Base-by-base conservation (phyloP, 2,797 vertebrate genomes). In the Threskiornis aethiopicus region DNA sequence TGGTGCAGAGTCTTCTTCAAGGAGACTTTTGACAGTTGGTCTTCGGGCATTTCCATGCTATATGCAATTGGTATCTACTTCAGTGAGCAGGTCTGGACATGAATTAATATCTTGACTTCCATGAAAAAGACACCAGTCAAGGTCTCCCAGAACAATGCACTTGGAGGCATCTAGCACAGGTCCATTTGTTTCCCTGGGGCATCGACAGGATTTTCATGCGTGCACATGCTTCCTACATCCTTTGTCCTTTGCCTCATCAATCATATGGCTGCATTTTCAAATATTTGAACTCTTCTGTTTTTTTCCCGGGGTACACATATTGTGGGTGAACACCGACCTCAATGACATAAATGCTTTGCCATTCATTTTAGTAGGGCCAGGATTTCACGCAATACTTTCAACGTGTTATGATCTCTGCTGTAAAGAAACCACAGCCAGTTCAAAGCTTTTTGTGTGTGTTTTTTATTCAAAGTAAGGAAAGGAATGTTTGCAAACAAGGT, bases 401-500 rank as follows among this genome's bases (percentile, higher is more conserved):
- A 13, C 13, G 6, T 42, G 42, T 81, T 76, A 55, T 39, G 22
- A 76, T 39, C 39, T 85, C 8, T 95, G 82, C 35, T 91, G 33
- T n/a, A 72, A 37, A 92, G 87, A 96, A 62, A 93, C 65, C 7
- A n/a, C 65, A 19, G 76, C 76, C 21, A 91, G 77, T 49, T 98
- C 77, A 91, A 87, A 76, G 80, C 22, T 82, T 2, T 94, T 90
- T 77, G 2, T 37, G 16, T 44, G 77, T 93, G 79, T 54, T 96
- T 64, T 97, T 93, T 26, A 55, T 65, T 51, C 79, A 95, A 87
- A 51, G n/a, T 35, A 13, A 3, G 1, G 31, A 89, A n/a, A 29
- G 4, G 1, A 96, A 96, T 29, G 5, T 89, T 49, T 97, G 84
- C 26, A 92, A 96, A 37, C 88, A 93, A 25, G 64, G 54, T 64